Conservation (phyloP, 1,140 invertebrate species). For the Drosophila obscura region DNA sequence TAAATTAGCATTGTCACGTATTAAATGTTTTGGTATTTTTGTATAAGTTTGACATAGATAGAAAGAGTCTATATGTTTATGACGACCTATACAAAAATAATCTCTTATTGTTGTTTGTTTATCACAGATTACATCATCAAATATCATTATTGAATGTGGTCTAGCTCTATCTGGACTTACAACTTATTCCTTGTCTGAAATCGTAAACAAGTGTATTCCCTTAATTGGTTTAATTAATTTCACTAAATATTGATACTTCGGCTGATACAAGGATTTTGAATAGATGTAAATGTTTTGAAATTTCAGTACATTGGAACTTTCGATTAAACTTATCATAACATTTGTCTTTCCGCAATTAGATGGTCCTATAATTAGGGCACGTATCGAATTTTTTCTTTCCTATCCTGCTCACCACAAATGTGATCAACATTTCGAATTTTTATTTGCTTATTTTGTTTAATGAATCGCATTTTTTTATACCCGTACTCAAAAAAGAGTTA, state of each 20-base stretch:
- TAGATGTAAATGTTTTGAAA: slow-evolving; percentile 15
- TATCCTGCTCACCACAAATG: too few relatives aligned
- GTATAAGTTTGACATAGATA: too few relatives aligned
- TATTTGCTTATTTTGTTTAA: too few relatives aligned
- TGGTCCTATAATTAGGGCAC: slow-evolving; percentile 55
- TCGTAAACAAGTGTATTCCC: slow-evolving; percentile 28
- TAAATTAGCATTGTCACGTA: too few relatives aligned
- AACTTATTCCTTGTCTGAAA: not conserved
- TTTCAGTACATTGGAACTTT: slow-evolving; percentile 38
- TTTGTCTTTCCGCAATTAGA: slow-evolving; percentile 79
- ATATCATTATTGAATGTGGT: slow-evolving; percentile 57
- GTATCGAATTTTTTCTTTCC: slow-evolving; percentile 39
- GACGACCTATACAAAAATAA: slow-evolving; percentile 81
- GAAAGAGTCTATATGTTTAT: slow-evolving; percentile 77
- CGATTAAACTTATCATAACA: slow-evolving; percentile 68
- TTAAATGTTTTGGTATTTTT: too few relatives aligned
- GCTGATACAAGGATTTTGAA: slow-evolving; percentile 6
- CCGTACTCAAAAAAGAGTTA: too few relatives aligned
- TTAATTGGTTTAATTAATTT: slow-evolving; percentile 11
- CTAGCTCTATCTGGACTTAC: slow-evolving; percentile 38
- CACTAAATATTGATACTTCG: slow-evolving; percentile 13
- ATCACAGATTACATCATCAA: slow-evolving; percentile 81
- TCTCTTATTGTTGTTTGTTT: slow-evolving; percentile 71
- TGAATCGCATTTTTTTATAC: too few relatives aligned
- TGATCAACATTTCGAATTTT: too few relatives aligned